Evolutionary conservation across 2,888 invertebrate genomes (phyloP).

Genomic region (Agriopis marginaria): DNA sequence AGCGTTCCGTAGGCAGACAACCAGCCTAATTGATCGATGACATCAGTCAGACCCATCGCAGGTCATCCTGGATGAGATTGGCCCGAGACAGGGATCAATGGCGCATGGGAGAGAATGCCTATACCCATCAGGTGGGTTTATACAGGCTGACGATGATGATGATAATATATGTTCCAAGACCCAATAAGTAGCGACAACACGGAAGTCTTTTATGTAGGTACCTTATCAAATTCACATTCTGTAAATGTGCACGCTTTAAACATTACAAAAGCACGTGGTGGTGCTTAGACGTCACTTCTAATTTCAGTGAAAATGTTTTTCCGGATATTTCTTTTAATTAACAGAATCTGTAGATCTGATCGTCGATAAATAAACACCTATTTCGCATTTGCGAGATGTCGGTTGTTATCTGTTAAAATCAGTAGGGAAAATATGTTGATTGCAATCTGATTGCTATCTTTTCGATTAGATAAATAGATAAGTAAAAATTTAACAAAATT

Average conservation of each 20-base stretch:
- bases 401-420: slow-evolving; percentile 21
- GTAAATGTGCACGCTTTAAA: background rate
- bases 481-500: background rate
- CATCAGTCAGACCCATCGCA: too few relatives aligned
- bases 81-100: too few relatives aligned
- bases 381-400: slow-evolving; percentile 24
- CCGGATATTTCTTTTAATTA: slow-evolving; percentile 15
- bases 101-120: too few relatives aligned
- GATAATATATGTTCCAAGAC: background rate
- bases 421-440: slow-evolving; percentile 21
- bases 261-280: background rate
- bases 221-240: background rate
- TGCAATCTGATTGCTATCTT: slow-evolving; percentile 23
- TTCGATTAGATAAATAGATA: slow-evolving; percentile 18
- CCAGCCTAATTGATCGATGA: too few relatives aligned
- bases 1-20: too few relatives aligned
- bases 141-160: too few relatives aligned
- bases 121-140: too few relatives aligned
- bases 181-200: background rate
- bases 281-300: background rate
- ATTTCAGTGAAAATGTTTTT: slow-evolving; percentile 22
- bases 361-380: slow-evolving; percentile 15
- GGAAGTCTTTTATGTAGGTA: background rate
- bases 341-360: slow-evolving; percentile 22
- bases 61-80: too few relatives aligned